These are phyloP conservation scores for Oncopeltus fasciatus DNA, from an alignment of 1,140 invertebrate species.

Conservation along the genomic window DNA sequence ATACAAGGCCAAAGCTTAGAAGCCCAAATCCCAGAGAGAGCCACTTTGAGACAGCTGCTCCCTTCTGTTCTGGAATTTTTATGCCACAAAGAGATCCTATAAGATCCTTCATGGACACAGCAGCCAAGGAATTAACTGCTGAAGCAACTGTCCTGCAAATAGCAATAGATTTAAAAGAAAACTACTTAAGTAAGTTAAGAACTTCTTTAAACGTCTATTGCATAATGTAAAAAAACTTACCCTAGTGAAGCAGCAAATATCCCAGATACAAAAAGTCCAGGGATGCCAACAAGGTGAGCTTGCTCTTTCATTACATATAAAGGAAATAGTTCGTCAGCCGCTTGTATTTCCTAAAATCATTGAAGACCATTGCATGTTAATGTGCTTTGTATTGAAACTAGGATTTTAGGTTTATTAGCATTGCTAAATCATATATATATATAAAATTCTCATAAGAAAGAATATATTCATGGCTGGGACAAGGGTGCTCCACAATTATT, in stretches of 20 bases:
- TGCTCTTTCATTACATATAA: conserved; percentile 69
- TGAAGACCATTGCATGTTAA: too few relatives aligned
- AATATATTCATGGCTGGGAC: too few relatives aligned
- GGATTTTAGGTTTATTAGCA: too few relatives aligned
- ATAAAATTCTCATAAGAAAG: too few relatives aligned
- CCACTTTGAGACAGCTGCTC: conserved; percentile 47
- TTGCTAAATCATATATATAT: too few relatives aligned
- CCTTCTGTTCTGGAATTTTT: conserved; percentile 50
- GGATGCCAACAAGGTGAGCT: conserved; percentile 51
- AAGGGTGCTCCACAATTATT: too few relatives aligned
- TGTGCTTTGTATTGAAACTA: too few relatives aligned
- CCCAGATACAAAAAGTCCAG: conserved; percentile 79
- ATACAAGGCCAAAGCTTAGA: conserved; percentile 52
- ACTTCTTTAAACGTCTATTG: too few relatives aligned
- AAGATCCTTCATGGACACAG: conserved; percentile 79
- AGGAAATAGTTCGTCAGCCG: conserved; percentile 63
- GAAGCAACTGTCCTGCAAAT: conserved; percentile 72
- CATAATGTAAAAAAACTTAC: too few relatives aligned
- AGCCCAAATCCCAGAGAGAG: conserved; percentile 45
- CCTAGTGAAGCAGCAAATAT: conserved; percentile 57
- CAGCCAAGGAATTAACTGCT: conserved; percentile 77
- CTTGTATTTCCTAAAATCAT: conserved; percentile 37
- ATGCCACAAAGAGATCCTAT: conserved; percentile 50
- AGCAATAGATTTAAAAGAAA: neutral
- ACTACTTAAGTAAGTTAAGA: neutral